Evolutionary conservation across 2,113 vertebrate species (phyloP).

Genomic region (Ranitomeya variabilis): DNA sequence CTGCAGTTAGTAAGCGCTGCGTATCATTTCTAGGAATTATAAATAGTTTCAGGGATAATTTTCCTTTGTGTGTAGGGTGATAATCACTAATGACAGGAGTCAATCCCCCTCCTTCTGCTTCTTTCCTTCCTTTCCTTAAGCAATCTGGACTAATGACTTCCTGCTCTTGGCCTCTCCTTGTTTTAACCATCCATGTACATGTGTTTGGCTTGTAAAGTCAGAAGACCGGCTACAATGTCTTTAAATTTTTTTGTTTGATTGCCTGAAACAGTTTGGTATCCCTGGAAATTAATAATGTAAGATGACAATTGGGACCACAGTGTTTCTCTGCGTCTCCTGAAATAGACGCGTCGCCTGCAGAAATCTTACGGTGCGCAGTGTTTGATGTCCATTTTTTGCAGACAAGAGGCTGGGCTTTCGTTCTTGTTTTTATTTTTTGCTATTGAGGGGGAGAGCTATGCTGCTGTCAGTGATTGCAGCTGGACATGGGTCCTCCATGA

Average conservation of each 20-base stretch:
- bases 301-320: neutral
- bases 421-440: too few relatives aligned
- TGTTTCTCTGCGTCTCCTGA: neutral
- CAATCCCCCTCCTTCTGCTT: neutral
- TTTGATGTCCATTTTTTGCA: too few relatives aligned
- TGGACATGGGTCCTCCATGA: too few relatives aligned
- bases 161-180: constrained; percentile 8
- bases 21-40: neutral
- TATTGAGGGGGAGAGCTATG: too few relatives aligned
- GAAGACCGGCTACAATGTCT: neutral
- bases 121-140: neutral
- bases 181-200: neutral
- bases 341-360: too few relatives aligned
- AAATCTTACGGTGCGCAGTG: too few relatives aligned
- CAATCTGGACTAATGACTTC: neutral
- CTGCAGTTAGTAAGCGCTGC: neutral
- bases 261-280: neutral
- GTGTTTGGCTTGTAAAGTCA: neutral
- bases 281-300: neutral
- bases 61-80: neutral
- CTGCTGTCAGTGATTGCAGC: too few relatives aligned
- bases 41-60: neutral
- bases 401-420: too few relatives aligned
- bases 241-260: neutral
- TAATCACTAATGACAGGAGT: neutral